phyloP scores from a whole-genome alignment of 2,113 vertebrate species.

The Bungarus multicinctus region DNA sequence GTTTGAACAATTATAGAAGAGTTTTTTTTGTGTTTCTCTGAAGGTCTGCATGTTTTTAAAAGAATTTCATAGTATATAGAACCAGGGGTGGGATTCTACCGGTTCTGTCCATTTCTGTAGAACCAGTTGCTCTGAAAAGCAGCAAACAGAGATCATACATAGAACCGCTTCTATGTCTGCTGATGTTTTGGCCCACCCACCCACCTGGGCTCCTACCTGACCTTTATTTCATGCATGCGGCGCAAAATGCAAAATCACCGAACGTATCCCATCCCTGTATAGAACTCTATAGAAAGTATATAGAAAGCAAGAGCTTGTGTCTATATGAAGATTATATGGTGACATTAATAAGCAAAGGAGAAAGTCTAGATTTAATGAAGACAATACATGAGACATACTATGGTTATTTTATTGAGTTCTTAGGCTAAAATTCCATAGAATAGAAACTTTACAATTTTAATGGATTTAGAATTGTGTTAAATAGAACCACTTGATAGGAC shows the following conservation, averaged over 20 bases:
- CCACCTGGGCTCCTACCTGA: no score
- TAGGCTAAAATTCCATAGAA: background rate
- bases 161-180: no score
- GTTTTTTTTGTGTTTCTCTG: background rate
- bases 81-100: background rate
- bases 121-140: no score
- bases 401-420: background rate
- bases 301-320: background rate
- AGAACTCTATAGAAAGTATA: background rate
- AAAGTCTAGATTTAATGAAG: background rate
- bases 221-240: no score
- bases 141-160: no score
- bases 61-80: background rate
- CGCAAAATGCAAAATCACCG: no score
- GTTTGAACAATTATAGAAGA: background rate
- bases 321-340: fast-evolving
- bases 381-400: background rate
- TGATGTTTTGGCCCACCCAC: no score
- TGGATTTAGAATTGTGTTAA: slow-evolving; percentile 29
- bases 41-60: background rate
- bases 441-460: background rate
- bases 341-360: background rate
- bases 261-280: no score
- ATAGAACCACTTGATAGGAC: background rate
- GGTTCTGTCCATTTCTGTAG: no score